Conservation (phyloP, 1,140 invertebrate genomes). For the Bombus terrestris region DNA sequence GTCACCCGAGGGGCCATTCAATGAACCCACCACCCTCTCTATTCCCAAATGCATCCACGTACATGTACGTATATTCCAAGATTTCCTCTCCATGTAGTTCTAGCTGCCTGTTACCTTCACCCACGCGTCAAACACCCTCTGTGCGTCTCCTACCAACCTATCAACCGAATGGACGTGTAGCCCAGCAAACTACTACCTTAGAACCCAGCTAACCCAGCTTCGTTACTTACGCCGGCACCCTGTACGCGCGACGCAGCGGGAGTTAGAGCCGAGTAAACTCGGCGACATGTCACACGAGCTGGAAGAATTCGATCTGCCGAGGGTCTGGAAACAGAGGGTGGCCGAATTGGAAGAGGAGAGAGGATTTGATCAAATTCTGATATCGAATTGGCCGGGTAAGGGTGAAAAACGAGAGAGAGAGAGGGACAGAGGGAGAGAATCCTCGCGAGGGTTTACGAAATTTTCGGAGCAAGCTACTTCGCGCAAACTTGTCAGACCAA, state of each 20-base stretch:
- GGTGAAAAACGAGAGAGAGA: conserved; percentile 44
- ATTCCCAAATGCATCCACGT: conserved; percentile 45
- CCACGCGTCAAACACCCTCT: conserved; percentile 20
- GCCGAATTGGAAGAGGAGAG: conserved; percentile 31
- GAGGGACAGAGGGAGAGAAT: not conserved
- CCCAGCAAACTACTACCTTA: not conserved
- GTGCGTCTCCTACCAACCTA: too few species aligned
- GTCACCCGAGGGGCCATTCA: conserved; percentile 78
- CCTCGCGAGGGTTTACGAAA: conserved; percentile 56
- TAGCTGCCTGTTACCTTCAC: conserved; percentile 45
- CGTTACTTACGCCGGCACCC: conserved; percentile 46
- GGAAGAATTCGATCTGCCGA: conserved; percentile 80
- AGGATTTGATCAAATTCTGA: conserved; percentile 81
- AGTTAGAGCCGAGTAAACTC: conserved; percentile 75
- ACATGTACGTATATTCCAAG: conserved; percentile 27
- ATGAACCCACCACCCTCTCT: conserved; percentile 44
- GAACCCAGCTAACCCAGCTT: not conserved
- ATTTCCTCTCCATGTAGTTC: conserved; percentile 42
- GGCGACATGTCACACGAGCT: conserved; percentile 80
- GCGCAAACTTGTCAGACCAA: conserved; percentile 23
- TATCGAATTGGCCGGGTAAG: conserved; percentile 76
- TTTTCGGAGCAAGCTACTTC: conserved; percentile 63
- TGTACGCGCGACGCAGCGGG: conserved; percentile 8
- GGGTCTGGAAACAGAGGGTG: conserved; percentile 57
- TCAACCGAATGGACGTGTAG: too few species aligned